Evolutionary conservation across 2,888 invertebrate species (phyloP), one percentile per base, ranked within the genome.

Genomic region (Chesias legatella): DNA sequence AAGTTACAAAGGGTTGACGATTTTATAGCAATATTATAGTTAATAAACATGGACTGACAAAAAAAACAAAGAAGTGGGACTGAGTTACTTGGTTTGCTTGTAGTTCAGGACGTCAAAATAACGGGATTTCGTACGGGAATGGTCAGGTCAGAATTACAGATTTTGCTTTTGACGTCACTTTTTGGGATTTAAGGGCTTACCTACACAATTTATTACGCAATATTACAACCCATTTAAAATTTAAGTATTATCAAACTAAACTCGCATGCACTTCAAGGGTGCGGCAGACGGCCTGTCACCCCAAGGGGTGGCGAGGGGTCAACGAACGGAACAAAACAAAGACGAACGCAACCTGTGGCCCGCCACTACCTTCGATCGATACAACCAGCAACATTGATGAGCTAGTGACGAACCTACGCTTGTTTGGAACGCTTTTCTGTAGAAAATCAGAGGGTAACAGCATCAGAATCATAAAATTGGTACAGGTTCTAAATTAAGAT

Each of bases 311-410:
- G 52, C 43, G 35, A 34, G 63, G 53, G 82, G 81, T 85, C 76
- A 64, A 72, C 59, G 83, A 67, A 68, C 82, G 74, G 66, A 74
- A 73, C 76, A 82, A 75, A 83, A 84, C 82, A 84, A 81, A 75
- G 67, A 51, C 53, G 48, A 41, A 49, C 58, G 42, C 50, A 64
- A 81, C 81, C 80, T 81, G 79, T 73, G 70, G 73, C 54, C 51
- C 36, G 39, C 39, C 43, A 43, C 44, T 47, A 38, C 35, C 49
- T 51, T 24, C 33, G 41, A 52, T 52, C 50, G 32, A 54, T 53
- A 40, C 38, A 10, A 34, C 40, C 48, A 45, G 35, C 43, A 53
- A 34, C 34, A 22, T 30, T 33, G 37, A 25, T 22, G 33, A 36
- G 23, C n/a, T n/a, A n/a, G n/a, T n/a, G n/a, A n/a, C n/a, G n/a